These are phyloP conservation scores for Aplysia californica DNA, from an alignment of 1,140 invertebrate species.

Conservation along the genomic window DNA sequence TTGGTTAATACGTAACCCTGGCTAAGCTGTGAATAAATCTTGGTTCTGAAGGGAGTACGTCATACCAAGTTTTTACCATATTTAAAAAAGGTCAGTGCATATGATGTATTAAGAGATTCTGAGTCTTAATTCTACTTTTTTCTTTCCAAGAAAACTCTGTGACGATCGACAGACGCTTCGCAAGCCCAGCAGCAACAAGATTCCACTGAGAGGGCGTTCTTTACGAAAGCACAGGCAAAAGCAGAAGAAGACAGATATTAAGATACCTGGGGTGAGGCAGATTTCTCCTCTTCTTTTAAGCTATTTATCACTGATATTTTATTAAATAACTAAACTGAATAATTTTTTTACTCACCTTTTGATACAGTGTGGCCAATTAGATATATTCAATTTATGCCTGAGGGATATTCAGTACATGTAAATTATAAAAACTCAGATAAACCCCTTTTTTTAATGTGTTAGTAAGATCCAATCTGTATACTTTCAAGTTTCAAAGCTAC, in stretches of 20 bases:
- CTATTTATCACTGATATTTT: neutral
- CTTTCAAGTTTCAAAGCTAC: too few relatives aligned
- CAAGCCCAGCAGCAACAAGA: constrained; percentile 64
- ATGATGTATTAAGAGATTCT: neutral
- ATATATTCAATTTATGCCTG: too few relatives aligned
- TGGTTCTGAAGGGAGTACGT: neutral
- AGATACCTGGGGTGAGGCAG: constrained; percentile 34
- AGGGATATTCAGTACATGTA: too few relatives aligned
- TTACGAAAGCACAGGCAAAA: constrained; percentile 45
- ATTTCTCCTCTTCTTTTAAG: neutral
- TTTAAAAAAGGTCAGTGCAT: neutral
- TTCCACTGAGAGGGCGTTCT: constrained; percentile 56
- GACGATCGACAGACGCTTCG: constrained; percentile 53
- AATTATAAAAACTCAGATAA: too few relatives aligned
- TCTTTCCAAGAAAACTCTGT: constrained; percentile 44
- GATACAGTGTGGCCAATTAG: too few relatives aligned
- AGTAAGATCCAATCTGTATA: too few relatives aligned
- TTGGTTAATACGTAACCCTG: too few relatives aligned
- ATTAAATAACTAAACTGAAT: neutral
- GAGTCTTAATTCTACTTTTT: neutral
- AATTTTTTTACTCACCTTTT: neutral
- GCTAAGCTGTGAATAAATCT: too few relatives aligned
- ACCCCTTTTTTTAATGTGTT: too few relatives aligned
- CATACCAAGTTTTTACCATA: neutral
- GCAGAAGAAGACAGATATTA: constrained; percentile 50